Evolutionary conservation across 2,113 vertebrate genomes (phyloP), one percentile per base, ranked within the genome.

Genomic region (Nibea albiflora): DNA sequence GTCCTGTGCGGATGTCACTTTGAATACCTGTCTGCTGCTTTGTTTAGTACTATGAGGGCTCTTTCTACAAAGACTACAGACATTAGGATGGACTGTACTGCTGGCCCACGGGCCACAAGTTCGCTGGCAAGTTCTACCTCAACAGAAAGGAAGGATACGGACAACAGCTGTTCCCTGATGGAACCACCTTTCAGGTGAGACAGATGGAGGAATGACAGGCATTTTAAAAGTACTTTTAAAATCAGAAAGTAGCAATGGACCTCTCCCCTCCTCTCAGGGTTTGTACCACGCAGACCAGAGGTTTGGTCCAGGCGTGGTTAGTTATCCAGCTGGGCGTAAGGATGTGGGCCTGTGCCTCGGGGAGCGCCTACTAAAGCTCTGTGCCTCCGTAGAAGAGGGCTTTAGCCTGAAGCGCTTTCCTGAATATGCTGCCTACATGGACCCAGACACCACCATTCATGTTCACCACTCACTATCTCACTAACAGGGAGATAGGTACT

Each of bases 91-190:
- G 95, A 4, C 61, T 86, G 26, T 96, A 96, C 88, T 82, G 49
- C 31, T 97, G 96, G 97, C 94, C 95, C 0, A 90, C 95, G 11
- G 95, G 96, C 12, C 94, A 94, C 61, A 94, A 86, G 73, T 97
- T 97, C 89, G 95, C 72, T 0, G 97, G 97, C 64, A 95, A 83
- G 66, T 96, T 97, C 84, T 98, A 96, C 91, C 94, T 98, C 44
- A 96, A 96, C 76, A 92, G 77, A 44, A 95, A 94, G 72, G 97
- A 98, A 88, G 97, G 97, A 20, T 98, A 96, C 1, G 97, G 96
- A n/a, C 78, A 92, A 15, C 91, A 96, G 26, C 22, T 83, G 73
- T 95, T 90, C 54, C 88, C 93, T 2, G 87, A 95, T 54, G 94
- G 95, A 22, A 84, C 88, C 62, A 81, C 85, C 42, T 98, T 97